These are phyloP conservation scores for Apamea crenata DNA, from an alignment of 2,888 invertebrate species.

Conservation along the genomic window DNA sequence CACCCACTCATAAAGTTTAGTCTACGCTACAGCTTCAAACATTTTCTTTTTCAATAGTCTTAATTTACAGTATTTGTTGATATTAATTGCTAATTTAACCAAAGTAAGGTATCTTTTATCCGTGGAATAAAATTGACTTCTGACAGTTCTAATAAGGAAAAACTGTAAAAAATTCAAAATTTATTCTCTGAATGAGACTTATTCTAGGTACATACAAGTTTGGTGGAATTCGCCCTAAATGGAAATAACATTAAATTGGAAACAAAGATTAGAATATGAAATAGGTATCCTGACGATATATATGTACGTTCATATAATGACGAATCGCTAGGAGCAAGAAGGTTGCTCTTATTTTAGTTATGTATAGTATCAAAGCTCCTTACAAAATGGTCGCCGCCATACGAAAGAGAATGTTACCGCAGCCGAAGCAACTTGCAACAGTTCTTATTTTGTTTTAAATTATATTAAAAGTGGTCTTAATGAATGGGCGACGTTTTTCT, in stretches of 20 bases:
- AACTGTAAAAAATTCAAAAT: no score
- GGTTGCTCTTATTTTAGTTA: neutral
- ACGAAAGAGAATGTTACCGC: slow-evolving; percentile 58
- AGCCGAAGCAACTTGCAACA: slow-evolving; percentile 21
- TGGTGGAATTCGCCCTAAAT: no score
- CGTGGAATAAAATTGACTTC: no score
- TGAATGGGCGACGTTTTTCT: slow-evolving; percentile 65
- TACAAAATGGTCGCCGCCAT: slow-evolving; percentile 49
- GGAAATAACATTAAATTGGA: neutral
- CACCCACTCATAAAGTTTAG: neutral
- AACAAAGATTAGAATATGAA: neutral
- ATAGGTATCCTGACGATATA: neutral
- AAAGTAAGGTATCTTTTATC: no score
- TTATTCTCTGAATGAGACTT: no score
- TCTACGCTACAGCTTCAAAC: neutral
- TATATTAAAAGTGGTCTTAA: slow-evolving; percentile 67
- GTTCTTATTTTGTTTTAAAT: slow-evolving; percentile 67
- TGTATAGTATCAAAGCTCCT: slow-evolving; percentile 30
- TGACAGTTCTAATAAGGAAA: no score
- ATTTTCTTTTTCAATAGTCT: neutral
- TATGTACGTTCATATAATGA: neutral
- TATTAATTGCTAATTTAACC: neutral
- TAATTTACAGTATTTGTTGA: neutral
- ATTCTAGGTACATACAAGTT: no score
- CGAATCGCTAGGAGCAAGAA: neutral